Conservation (phyloP, 2,888 invertebrate species). For the Dusona sp. region DNA sequence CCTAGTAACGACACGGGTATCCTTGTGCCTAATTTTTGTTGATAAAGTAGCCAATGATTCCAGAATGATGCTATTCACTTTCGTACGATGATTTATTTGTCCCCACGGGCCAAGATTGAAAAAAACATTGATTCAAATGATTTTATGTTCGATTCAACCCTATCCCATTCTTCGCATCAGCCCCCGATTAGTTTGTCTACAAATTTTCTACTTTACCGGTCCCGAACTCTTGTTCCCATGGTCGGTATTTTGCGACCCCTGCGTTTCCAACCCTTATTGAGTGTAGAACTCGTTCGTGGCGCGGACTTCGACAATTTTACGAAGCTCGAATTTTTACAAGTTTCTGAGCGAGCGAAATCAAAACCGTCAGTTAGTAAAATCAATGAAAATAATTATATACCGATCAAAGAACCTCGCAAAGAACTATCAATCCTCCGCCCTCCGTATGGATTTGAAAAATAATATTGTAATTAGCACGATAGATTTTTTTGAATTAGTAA, state of each 20-base stretch:
- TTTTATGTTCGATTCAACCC: not conserved
- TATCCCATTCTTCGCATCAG: not conserved
- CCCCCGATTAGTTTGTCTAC: constrained; percentile 7
- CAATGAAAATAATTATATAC: not conserved
- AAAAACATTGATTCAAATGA: too few species aligned
- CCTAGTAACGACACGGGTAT: not conserved
- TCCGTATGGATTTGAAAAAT: not conserved
- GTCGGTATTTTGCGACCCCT: constrained; percentile 59
- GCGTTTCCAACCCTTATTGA: constrained; percentile 53
- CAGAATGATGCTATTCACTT: too few species aligned
- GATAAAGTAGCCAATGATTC: not conserved
- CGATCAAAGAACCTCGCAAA: too few species aligned
- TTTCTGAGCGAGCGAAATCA: not conserved
- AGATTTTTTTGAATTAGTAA: too few species aligned
- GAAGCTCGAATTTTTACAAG: constrained; percentile 41
- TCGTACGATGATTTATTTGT: too few species aligned
- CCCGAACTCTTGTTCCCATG: constrained; percentile 24
- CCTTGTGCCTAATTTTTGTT: too few species aligned
- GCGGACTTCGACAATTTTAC: constrained; percentile 37
- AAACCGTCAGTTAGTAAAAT: constrained; percentile 46
- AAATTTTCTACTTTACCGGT: constrained; percentile 58
- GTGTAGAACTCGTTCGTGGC: constrained; percentile 55
- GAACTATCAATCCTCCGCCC: not conserved
- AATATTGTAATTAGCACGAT: not conserved
- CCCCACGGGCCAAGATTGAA: too few species aligned